A percentile compares a stretch with the other conserved stretches of the same genome.
Conservation (phyloP, 2,888 invertebrate species). For the Blomia tropicalis region DNA sequence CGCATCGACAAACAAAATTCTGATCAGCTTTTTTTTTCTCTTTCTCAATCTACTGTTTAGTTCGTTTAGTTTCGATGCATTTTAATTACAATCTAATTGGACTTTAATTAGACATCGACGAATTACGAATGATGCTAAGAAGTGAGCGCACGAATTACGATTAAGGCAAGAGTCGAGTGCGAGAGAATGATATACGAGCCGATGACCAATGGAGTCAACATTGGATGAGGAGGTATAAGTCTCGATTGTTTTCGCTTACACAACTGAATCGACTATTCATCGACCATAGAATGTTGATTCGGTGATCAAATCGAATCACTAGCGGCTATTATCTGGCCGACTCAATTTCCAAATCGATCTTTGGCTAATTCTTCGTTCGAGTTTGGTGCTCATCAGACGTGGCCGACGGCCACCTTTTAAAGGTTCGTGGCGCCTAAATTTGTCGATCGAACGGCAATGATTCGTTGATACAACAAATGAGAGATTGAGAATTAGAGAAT, state of each 20-base stretch:
- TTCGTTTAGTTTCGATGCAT: conserved; percentile 8
- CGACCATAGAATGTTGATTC: neutral
- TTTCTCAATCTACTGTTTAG: no score
- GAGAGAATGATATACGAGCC: neutral
- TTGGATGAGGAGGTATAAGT: neutral
- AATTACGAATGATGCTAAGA: neutral
- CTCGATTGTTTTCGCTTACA: neutral
- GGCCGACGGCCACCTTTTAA: no score
- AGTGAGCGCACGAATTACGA: neutral
- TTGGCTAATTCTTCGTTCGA: no score
- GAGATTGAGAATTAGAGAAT: neutral
- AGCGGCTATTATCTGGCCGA: neutral
- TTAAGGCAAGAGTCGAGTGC: neutral
- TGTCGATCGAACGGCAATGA: no score
- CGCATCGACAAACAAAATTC: no score
- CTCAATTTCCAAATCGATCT: neutral
- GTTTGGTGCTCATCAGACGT: no score
- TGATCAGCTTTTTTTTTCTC: no score
- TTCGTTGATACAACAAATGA: no score
- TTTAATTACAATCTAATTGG: conserved; percentile 9
- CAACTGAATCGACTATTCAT: neutral
- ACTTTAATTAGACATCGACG: conserved; percentile 3
- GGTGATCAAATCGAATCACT: conserved; percentile 6
- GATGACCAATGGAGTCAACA: neutral
- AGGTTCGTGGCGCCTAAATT: no score